Percentiles rank a stretch among this genome's conserved stretches.
Evolutionary conservation across 2,888 invertebrate genomes (phyloP).

Genomic region (Zeuzera pyrina): DNA sequence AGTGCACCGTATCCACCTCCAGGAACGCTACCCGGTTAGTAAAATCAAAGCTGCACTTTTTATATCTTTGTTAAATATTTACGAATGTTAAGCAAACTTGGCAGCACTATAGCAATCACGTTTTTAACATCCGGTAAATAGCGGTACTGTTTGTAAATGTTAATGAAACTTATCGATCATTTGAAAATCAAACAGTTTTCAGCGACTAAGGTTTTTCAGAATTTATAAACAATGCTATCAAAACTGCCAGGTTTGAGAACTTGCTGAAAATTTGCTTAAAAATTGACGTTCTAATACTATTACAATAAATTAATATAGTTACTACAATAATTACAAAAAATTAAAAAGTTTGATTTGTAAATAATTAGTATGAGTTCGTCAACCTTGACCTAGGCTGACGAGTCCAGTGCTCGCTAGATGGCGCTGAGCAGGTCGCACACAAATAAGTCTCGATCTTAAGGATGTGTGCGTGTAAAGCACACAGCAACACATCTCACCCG

Average conservation of each 20-base stretch:
- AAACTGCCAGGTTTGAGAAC: not conserved
- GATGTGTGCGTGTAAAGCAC: slow-evolving; percentile 32
- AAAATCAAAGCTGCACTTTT: slow-evolving; percentile 28
- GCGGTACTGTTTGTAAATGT: slow-evolving; percentile 57
- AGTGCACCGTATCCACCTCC: slow-evolving; percentile 85
- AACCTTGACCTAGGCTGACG: slow-evolving; percentile 52
- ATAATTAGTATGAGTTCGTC: slow-evolving; percentile 59
- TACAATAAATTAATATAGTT: not conserved
- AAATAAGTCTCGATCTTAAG: slow-evolving; percentile 31
- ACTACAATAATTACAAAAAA: no score
- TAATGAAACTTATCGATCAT: slow-evolving; percentile 48
- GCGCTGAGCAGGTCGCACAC: slow-evolving; percentile 33
- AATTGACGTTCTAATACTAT: not conserved
- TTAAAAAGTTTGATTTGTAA: slow-evolving; percentile 52
- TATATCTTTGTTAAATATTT: slow-evolving; percentile 19
- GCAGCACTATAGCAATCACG: slow-evolving; percentile 44
- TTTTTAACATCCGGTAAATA: slow-evolving; percentile 41
- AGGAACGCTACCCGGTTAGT: slow-evolving; percentile 76
- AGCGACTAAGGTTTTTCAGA: slow-evolving; percentile 44
- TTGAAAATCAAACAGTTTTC: slow-evolving; percentile 35
- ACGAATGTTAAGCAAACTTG: slow-evolving; percentile 24
- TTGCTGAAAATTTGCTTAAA: not conserved
- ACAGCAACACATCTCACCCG: slow-evolving; percentile 20
- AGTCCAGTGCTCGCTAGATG: slow-evolving; percentile 51
- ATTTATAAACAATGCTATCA: slow-evolving; percentile 69